Conservation (phyloP, 2,113 vertebrate species). For the Pangasianodon hypophthalmus region DNA sequence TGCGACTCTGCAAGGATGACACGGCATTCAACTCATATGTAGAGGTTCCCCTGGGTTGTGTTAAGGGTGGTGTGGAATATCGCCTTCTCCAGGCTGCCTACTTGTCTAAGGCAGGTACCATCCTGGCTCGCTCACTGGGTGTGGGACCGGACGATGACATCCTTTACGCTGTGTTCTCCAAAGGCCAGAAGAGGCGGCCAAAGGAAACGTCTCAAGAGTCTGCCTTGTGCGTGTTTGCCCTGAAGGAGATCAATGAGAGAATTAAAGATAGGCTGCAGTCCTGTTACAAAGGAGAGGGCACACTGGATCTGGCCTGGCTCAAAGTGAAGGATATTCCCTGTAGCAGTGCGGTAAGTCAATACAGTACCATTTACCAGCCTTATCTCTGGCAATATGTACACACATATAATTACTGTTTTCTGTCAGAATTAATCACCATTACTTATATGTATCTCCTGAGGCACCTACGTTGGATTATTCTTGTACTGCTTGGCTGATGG, state of each 20-base stretch:
- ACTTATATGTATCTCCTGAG: background rate
- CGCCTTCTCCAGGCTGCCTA: slow-evolving; percentile 93
- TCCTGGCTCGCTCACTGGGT: slow-evolving; percentile 83
- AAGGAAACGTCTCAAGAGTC: slow-evolving; percentile 90
- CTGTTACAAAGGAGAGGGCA: slow-evolving; percentile 97
- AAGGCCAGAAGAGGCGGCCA: slow-evolving; percentile 95
- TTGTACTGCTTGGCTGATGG: background rate
- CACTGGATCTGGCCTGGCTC: slow-evolving; percentile 95
- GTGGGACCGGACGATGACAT: slow-evolving; percentile 88
- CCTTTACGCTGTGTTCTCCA: slow-evolving; percentile 93
- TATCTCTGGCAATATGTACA: slow-evolving; percentile 8
- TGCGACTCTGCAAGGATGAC: slow-evolving; percentile 94
- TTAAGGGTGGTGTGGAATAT: slow-evolving; percentile 90
- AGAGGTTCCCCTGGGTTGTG: slow-evolving; percentile 94
- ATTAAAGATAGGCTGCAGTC: slow-evolving; percentile 96
- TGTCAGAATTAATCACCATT: slow-evolving; percentile 1
- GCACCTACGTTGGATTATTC: background rate
- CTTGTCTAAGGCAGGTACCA: slow-evolving; percentile 89
- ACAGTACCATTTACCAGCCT: background rate
- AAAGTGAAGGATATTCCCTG: slow-evolving; percentile 98
- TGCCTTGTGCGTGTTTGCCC: slow-evolving; percentile 91
- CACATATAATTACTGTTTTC: background rate
- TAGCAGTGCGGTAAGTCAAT: slow-evolving; percentile 92
- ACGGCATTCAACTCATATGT: slow-evolving; percentile 97
- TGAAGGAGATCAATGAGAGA: slow-evolving; percentile 92